A percentile compares a stretch with the other conserved stretches of the same genome.
These are phyloP conservation scores for Siniperca obscura DNA, from an alignment of 2,797 vertebrate species.

Conservation along the genomic window DNA sequence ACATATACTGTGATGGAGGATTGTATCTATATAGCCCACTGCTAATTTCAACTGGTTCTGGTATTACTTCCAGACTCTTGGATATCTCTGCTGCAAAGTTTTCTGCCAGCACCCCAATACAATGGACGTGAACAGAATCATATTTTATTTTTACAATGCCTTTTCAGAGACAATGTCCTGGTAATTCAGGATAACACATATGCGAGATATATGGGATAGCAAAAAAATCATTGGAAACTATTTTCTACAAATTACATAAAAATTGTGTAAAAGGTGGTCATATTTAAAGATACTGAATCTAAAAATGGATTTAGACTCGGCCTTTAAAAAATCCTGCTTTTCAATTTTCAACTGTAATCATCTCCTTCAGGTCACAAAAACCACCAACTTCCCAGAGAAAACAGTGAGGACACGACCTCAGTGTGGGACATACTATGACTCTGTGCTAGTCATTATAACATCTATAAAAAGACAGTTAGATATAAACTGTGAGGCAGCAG, in stretches of 20 bases:
- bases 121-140: neutral
- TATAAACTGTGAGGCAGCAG: slow-evolving; percentile 1
- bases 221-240: neutral
- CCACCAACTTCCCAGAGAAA: neutral
- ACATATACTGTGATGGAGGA: no score
- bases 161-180: neutral
- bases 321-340: neutral
- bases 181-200: neutral
- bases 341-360: neutral
- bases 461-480: slow-evolving; percentile 11
- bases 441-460: neutral
- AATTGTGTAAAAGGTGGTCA: neutral
- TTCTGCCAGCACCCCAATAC: neutral
- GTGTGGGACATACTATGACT: neutral
- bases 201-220: no score
- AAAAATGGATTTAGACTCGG: neutral
- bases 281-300: no score
- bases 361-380: neutral
- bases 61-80: no score
- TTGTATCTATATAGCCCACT: no score
- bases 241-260: neutral
- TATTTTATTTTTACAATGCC: neutral
- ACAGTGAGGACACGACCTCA: neutral
- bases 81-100: neutral
- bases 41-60: no score